Evolutionary conservation across 1,140 invertebrate species (phyloP), one percentile per base, ranked within the genome.

Genomic region (Andricus grossulariae): DNA sequence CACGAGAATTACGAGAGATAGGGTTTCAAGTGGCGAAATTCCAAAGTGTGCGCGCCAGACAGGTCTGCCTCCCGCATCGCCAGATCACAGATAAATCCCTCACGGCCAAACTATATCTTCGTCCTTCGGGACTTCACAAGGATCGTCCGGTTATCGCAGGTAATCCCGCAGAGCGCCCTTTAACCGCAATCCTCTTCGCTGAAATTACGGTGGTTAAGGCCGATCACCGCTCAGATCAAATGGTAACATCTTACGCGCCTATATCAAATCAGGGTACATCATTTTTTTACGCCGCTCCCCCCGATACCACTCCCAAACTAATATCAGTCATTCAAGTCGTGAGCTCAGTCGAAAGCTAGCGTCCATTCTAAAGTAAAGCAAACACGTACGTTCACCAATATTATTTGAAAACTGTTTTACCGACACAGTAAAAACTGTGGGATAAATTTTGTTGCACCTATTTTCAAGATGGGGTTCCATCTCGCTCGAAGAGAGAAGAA

Each of bases 1-100:
- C 4, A 66, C 11, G 2, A 66, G 57, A 39, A 13, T 16, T 66
- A 66, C 60, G 19, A 15, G 45, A 74, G 39, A 55, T 74, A 74
- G 8, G 60, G 74, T 71, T 75, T 75, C 57, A 51, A 75, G 74
- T 75, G 51, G 74, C 75, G 54, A 70, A 72, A 76, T 76, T 76
- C 75, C 75, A 76, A 76, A 50, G 75, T 39, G 60, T 76, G 54
- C 71, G 51, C 66, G 51, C 75, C 70, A 72, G 75, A 76, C 70
- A 76, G 75, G 75, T 76, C 70, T 76, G 70, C 75, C 75, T 76
- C 75, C 75, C 75, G 75, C 70, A 76, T 76, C 52, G 75, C 60
- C 6, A 76, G 75, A 76, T 76, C 71, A 19, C 70, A 55, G 75
- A 76, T 76, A 75, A 75, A 75, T 70, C 60, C 60, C 45, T 66